A percentile compares a stretch with the other conserved stretches of the same genome.
Evolutionary conservation across 1,140 invertebrate species (phyloP).

Genomic region (Cotesia chilonis): DNA sequence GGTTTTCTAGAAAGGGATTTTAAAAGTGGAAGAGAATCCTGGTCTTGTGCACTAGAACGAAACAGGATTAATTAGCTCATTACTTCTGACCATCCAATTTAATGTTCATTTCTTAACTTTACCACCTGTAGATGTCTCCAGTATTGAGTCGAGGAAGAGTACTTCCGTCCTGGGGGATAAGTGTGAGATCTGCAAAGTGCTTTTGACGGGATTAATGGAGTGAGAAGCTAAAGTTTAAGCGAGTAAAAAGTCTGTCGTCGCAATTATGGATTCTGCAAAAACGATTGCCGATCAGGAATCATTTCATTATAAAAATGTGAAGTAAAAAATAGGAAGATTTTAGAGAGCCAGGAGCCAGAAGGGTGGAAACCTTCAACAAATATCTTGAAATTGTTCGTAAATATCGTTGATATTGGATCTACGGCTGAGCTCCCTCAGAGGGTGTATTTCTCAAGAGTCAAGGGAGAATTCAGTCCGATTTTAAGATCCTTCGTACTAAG

Average conservation of each 20-base stretch:
- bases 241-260: neutral
- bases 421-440: slow-evolving; percentile 37
- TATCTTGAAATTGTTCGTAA: slow-evolving; percentile 51
- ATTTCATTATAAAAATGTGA: too few species aligned
- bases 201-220: too few species aligned
- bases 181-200: neutral
- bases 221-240: slow-evolving; percentile 11
- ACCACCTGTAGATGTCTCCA: neutral
- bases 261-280: too few species aligned
- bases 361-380: slow-evolving; percentile 43
- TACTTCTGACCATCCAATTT: slow-evolving; percentile 3
- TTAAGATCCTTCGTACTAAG: slow-evolving; percentile 33
- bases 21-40: neutral
- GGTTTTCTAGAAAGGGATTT: slow-evolving; percentile 19
- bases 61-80: slow-evolving; percentile 2
- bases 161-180: slow-evolving; percentile 3
- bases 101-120: slow-evolving; percentile 2
- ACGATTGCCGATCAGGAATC: too few species aligned
- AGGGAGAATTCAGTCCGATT: slow-evolving; percentile 41
- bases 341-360: neutral
- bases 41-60: neutral
- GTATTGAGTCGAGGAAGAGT: neutral
- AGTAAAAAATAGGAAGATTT: slow-evolving; percentile 14
- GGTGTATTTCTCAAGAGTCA: slow-evolving; percentile 27
- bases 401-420: slow-evolving; percentile 52